Evolutionary conservation across 1,140 invertebrate species (phyloP).

Genomic region (Bilobella aurantiaca): DNA sequence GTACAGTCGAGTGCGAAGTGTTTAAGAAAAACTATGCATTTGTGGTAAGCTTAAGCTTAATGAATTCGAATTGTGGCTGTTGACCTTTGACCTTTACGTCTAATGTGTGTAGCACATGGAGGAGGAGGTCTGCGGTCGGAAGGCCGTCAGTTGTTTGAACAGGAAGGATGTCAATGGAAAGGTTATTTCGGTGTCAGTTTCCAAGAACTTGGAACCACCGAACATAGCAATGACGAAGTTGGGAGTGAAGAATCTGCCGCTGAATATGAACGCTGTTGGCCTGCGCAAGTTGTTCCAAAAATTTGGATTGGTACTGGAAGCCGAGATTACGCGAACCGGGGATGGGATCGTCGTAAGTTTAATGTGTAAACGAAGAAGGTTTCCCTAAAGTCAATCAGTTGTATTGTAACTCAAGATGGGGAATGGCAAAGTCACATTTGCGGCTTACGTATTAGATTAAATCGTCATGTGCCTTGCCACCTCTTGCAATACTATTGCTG

Average conservation of each 20-base stretch:
- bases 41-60: conserved; percentile 40
- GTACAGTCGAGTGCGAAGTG: conserved; percentile 47
- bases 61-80: background rate
- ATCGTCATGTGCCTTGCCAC: background rate
- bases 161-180: conserved; percentile 16
- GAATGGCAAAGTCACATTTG: too few relatives aligned
- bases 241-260: conserved; percentile 16
- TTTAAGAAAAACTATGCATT: conserved; percentile 47
- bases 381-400: background rate
- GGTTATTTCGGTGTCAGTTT: conserved; percentile 15
- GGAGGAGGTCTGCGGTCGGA: conserved; percentile 13
- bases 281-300: conserved; percentile 26
- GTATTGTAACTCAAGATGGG: too few relatives aligned
- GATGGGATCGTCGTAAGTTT: conserved; percentile 27
- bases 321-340: conserved; percentile 10
- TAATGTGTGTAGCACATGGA: conserved; percentile 29
- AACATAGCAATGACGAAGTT: conserved; percentile 21
- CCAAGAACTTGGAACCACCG: conserved; percentile 13
- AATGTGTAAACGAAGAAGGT: background rate
- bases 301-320: conserved; percentile 25
- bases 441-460: background rate
- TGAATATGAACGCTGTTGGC: conserved; percentile 4
- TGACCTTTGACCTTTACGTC: background rate
- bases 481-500: too few relatives aligned
- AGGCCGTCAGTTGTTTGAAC: conserved; percentile 21